Evolutionary conservation across 2,888 invertebrate genomes (phyloP).

Genomic region (Epinotia demarniana): DNA sequence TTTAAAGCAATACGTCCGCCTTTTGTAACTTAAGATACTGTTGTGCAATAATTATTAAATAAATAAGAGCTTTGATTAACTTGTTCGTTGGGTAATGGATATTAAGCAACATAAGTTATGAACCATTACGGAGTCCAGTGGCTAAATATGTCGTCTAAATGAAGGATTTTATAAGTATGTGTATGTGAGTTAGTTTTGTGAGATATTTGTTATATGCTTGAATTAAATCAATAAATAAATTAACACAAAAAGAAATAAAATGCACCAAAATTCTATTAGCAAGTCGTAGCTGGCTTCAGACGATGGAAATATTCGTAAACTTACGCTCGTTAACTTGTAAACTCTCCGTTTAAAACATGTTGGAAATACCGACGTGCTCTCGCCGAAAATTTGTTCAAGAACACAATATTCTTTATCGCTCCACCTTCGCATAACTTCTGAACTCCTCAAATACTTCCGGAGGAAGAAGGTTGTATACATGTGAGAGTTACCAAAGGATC

Average conservation of each 20-base stretch:
- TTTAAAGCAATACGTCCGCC: no score
- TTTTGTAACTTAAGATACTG: no score
- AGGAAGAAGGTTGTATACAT: slow-evolving; percentile 4
- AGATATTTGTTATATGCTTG: no score
- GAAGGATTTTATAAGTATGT: no score
- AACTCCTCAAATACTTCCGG: background rate
- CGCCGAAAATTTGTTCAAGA: slow-evolving; percentile 38
- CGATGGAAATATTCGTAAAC: slow-evolving; percentile 17
- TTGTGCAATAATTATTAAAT: no score
- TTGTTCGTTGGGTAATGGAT: no score
- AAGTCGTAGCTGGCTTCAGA: background rate
- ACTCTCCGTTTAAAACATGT: slow-evolving; percentile 35
- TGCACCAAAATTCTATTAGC: background rate
- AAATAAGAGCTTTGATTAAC: no score
- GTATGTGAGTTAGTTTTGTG: no score
- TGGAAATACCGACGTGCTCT: slow-evolving; percentile 33
- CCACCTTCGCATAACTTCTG: slow-evolving; percentile 34
- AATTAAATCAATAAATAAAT: no score
- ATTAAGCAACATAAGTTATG: no score
- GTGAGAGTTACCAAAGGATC: background rate
- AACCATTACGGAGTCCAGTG: no score
- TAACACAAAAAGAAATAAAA: background rate
- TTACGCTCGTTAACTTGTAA: slow-evolving; percentile 22
- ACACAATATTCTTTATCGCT: slow-evolving; percentile 38
- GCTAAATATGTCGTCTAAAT: no score